Conservation (phyloP, 2,888 invertebrate genomes). For the Apoderus coryli region DNA sequence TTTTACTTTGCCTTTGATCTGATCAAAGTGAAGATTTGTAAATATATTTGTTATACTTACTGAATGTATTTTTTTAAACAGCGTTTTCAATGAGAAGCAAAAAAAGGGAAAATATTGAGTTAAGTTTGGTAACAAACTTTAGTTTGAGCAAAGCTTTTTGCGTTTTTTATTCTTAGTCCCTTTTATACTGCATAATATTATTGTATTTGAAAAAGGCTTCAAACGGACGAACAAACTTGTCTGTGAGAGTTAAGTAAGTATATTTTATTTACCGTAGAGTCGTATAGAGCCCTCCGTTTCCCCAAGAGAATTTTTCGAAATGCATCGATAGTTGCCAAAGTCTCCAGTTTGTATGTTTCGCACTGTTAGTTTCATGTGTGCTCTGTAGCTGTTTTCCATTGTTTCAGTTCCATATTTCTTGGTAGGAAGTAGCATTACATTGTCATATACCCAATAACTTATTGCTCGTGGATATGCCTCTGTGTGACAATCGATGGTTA, state of each 20-base stretch:
- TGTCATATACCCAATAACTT: constrained; percentile 85
- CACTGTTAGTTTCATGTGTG: constrained; percentile 80
- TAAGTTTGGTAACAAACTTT: too few relatives aligned
- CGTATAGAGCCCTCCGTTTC: constrained; percentile 88
- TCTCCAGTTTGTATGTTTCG: constrained; percentile 69
- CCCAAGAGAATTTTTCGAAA: constrained; percentile 85
- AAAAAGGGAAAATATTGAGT: too few relatives aligned
- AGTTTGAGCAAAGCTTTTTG: too few relatives aligned
- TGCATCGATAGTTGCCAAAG: constrained; percentile 84
- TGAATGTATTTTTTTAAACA: too few relatives aligned
- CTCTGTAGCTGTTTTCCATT: constrained; percentile 75
- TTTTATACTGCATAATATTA: too few relatives aligned
- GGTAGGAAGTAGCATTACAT: constrained; percentile 77
- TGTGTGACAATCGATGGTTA: constrained; percentile 83
- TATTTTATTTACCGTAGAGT: constrained; percentile 60
- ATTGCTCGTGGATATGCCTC: constrained; percentile 86
- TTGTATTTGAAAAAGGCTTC: constrained; percentile 11
- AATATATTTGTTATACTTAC: too few relatives aligned
- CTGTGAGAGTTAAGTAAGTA: constrained; percentile 22
- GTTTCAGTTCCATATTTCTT: constrained; percentile 76
- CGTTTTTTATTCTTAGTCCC: too few relatives aligned
- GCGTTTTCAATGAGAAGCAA: too few relatives aligned
- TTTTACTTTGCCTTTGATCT: too few relatives aligned
- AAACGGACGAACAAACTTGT: constrained; percentile 19
- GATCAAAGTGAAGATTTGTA: too few relatives aligned